A percentile compares a stretch with the other conserved stretches of the same genome.
Evolutionary conservation across 2,888 invertebrate genomes (phyloP).

Genomic region (Caenorhabditis doughertyi): DNA sequence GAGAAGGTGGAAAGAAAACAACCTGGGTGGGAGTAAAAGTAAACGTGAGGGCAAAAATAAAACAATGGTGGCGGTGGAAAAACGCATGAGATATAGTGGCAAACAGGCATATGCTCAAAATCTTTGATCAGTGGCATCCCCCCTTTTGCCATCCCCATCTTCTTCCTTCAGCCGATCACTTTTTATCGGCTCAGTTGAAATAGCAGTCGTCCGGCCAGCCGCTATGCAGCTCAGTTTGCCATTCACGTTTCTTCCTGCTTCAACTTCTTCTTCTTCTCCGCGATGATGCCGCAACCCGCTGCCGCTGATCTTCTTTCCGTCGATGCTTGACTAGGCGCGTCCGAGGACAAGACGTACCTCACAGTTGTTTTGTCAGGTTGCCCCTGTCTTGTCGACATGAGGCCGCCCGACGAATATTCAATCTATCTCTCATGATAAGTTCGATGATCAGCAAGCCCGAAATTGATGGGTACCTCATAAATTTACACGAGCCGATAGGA

Average conservation of each 20-base stretch:
- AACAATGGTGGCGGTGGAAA: slow-evolving; percentile 45
- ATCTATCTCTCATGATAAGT: slow-evolving; percentile 61
- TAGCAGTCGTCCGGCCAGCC: slow-evolving; percentile 63
- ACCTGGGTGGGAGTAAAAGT: slow-evolving; percentile 55
- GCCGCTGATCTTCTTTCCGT: slow-evolving; percentile 22
- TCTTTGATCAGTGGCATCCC: slow-evolving; percentile 65
- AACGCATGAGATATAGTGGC: slow-evolving; percentile 63
- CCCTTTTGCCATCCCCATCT: slow-evolving; percentile 32
- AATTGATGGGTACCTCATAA: slow-evolving; percentile 54
- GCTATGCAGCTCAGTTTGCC: slow-evolving; percentile 57
- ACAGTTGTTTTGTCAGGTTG: slow-evolving; percentile 62
- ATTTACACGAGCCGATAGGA: slow-evolving; percentile 39
- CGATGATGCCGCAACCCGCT: slow-evolving; percentile 33
- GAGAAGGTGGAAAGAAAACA: slow-evolving; percentile 26
- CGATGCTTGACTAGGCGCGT: slow-evolving; percentile 24
- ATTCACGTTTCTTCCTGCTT: slow-evolving; percentile 51
- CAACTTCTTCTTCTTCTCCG: slow-evolving; percentile 32
- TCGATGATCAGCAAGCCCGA: slow-evolving; percentile 34
- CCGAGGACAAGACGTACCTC: slow-evolving; percentile 29
- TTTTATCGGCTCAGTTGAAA: slow-evolving; percentile 66
- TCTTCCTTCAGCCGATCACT: slow-evolving; percentile 64
- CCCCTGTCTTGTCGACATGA: slow-evolving; percentile 10
- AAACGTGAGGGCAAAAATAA: slow-evolving; percentile 55
- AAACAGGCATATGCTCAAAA: slow-evolving; percentile 67
- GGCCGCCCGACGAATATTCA: slow-evolving; percentile 45